Evolutionary conservation across 1,140 invertebrate species (phyloP).

Genomic region (Hyles euphorbiae): DNA sequence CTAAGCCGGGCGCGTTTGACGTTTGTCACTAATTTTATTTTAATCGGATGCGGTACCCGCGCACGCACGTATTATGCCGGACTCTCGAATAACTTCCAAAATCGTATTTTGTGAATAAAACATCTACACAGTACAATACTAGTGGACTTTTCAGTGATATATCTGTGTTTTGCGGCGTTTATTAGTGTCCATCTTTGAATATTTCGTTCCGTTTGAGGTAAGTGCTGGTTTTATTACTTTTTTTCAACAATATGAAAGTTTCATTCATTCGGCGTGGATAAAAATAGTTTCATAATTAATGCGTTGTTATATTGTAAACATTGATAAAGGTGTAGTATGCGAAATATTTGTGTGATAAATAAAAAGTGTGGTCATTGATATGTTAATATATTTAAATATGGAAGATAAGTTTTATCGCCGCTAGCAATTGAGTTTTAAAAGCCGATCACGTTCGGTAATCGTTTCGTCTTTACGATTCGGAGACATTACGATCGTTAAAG

Average conservation of each 20-base stretch:
- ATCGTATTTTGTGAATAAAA: slow-evolving; percentile 29
- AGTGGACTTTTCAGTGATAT: slow-evolving; percentile 56
- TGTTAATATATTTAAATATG: not conserved
- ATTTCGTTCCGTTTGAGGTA: slow-evolving; percentile 34
- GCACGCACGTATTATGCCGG: slow-evolving; percentile 48
- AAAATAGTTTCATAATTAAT: slow-evolving; percentile 41
- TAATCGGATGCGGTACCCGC: slow-evolving; percentile 66
- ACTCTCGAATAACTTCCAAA: slow-evolving; percentile 37
- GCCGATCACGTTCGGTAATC: not conserved
- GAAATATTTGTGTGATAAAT: not conserved
- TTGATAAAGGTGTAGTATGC: not conserved
- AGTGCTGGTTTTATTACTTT: slow-evolving; percentile 39
- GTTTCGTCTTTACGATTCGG: not conserved
- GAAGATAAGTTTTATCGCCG: not conserved
- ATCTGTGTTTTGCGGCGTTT: slow-evolving; percentile 21
- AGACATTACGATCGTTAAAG: too few relatives aligned
- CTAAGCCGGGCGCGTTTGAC: slow-evolving; percentile 52
- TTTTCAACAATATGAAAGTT: slow-evolving; percentile 21
- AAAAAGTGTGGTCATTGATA: not conserved
- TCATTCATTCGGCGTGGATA: slow-evolving; percentile 41
- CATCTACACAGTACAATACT: slow-evolving; percentile 35
- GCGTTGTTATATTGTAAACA: slow-evolving; percentile 13
- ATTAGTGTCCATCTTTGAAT: slow-evolving; percentile 15
- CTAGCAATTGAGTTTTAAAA: not conserved
- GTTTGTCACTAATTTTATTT: slow-evolving; percentile 55